Conservation (phyloP, 2,888 invertebrate genomes). For the Portevinia maculata region DNA sequence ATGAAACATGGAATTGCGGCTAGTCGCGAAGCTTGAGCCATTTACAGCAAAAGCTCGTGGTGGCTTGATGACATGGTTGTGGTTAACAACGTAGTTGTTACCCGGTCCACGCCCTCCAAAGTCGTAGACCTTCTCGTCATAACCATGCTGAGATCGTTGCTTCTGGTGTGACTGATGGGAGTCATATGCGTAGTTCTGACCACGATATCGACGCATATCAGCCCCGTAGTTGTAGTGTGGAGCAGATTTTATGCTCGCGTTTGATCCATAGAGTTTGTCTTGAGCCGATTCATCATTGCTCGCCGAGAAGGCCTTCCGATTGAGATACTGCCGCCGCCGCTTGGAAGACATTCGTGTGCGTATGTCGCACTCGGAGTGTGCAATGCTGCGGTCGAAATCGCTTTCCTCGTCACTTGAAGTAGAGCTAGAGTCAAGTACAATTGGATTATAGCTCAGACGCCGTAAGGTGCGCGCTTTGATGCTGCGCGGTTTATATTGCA, state of each 20-base stretch:
- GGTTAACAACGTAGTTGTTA: constrained; percentile 77
- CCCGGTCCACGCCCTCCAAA: constrained; percentile 80
- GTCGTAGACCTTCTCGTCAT: constrained; percentile 82
- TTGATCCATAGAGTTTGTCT: constrained; percentile 83
- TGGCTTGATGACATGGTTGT: constrained; percentile 76
- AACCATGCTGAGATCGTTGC: constrained; percentile 76
- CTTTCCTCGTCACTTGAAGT: constrained; percentile 85
- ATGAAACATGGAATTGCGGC: constrained; percentile 76
- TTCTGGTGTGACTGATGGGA: constrained; percentile 48
- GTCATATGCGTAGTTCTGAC: constrained; percentile 61
- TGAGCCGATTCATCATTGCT: constrained; percentile 79
- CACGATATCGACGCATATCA: constrained; percentile 73
- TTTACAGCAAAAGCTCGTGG: constrained; percentile 77
- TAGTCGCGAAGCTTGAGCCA: constrained; percentile 75
- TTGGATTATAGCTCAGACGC: constrained; percentile 85
- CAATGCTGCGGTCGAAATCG: constrained; percentile 82
- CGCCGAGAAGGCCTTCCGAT: constrained; percentile 79
- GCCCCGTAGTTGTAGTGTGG: constrained; percentile 82
- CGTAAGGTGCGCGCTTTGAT: constrained; percentile 84
- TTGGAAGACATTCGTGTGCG: constrained; percentile 80
- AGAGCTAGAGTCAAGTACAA: constrained; percentile 84
- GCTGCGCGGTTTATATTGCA: constrained; percentile 82
- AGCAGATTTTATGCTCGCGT: constrained; percentile 83
- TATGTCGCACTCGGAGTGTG: constrained; percentile 85
- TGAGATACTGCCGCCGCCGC: constrained; percentile 80